phyloP scores from a whole-genome alignment of 64 coral and sea anemone genomes.

The Porites lutea region DNA sequence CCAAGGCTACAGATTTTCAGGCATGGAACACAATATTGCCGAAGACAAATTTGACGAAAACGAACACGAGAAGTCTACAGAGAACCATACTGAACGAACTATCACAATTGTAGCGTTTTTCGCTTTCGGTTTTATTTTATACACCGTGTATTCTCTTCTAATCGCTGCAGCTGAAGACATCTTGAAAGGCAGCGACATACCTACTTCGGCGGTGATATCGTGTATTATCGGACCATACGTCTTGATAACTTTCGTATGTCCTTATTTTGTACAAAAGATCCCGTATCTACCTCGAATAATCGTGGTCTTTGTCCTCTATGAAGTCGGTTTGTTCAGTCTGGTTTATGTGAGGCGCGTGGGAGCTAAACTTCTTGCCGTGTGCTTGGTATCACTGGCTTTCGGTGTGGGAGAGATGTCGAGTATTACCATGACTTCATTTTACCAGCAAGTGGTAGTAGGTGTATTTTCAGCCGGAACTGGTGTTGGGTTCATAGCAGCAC shows the following conservation, averaged over 20 bases:
- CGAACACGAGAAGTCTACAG: neutral
- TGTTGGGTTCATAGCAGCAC: constrained; percentile 36
- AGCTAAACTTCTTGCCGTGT: constrained; percentile 36
- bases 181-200: constrained; percentile 38
- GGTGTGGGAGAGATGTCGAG: constrained; percentile 55
- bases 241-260: constrained; percentile 12
- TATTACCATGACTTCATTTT: constrained; percentile 58
- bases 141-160: constrained; percentile 31
- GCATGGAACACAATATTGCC: neutral
- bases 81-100: neutral
- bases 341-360: neutral
- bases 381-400: constrained; percentile 17
- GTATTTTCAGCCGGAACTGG: constrained; percentile 64
- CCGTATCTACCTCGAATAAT: constrained; percentile 35
- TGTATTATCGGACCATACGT: constrained; percentile 32
- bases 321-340: constrained; percentile 29
- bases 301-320: constrained; percentile 21
- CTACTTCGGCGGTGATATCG: constrained; percentile 52
- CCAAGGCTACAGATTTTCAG: neutral
- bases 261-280: constrained; percentile 56
- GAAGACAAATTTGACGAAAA: neutral
- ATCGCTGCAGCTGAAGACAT: constrained; percentile 60
- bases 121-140: constrained; percentile 39
- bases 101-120: constrained; percentile 42
- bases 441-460: constrained; percentile 21